These are phyloP conservation scores for Stramonita haemastoma DNA, from an alignment of 2,888 invertebrate genomes.

Conservation along the genomic window DNA sequence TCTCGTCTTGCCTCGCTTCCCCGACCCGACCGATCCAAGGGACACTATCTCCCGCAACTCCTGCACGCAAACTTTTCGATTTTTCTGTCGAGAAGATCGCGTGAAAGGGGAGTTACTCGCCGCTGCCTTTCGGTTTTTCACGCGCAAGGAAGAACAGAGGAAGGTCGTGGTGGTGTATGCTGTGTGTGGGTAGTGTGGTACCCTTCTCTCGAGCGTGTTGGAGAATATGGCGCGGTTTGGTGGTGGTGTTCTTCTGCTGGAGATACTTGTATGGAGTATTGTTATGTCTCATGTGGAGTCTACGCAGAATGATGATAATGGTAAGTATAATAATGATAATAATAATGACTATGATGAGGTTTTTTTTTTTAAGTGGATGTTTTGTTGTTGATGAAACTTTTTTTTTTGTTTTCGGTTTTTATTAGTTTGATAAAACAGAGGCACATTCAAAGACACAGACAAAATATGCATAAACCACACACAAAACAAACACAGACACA, in stretches of 20 bases:
- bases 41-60: background rate
- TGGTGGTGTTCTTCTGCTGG: background rate
- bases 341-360: background rate
- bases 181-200: background rate
- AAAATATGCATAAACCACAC: no score
- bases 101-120: background rate
- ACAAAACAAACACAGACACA: no score
- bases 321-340: no score
- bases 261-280: background rate
- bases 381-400: no score
- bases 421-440: no score
- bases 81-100: conserved; percentile 18
- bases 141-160: background rate
- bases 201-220: background rate
- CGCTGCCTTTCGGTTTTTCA: background rate
- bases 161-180: background rate
- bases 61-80: conserved; percentile 25
- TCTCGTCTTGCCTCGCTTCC: background rate
- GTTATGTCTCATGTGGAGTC: background rate
- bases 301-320: no score
- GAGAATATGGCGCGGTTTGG: background rate
- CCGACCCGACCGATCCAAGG: background rate
- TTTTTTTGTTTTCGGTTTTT: no score
- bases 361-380: no score
- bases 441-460: no score